Evolutionary conservation across 2,113 vertebrate species (phyloP).

Genomic region (Hassar affinis): DNA sequence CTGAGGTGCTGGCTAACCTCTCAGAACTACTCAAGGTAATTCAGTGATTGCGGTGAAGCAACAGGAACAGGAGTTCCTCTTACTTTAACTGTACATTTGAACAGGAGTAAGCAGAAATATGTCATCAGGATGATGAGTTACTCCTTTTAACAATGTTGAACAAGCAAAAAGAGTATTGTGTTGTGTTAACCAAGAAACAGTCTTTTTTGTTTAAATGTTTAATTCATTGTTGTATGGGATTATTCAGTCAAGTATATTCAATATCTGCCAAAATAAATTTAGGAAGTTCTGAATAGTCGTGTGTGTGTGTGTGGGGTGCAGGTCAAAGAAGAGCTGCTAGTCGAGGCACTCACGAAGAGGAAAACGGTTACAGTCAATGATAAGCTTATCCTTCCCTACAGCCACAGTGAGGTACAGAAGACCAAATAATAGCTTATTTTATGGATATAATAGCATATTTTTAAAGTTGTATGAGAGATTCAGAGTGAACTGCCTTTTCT

Average conservation of each 20-base stretch:
- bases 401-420: constrained; percentile 84
- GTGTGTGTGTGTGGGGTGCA: constrained; percentile 54
- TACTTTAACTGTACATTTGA: not conserved
- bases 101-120: not conserved
- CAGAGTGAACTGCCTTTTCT: not conserved
- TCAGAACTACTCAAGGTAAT: constrained; percentile 90
- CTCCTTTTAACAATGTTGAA: not conserved
- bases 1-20: constrained; percentile 87
- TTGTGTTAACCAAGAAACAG: not conserved
- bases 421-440: not conserved
- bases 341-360: constrained; percentile 95
- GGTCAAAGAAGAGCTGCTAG: constrained; percentile 91
- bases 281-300: not conserved
- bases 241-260: too few species aligned
- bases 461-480: not conserved
- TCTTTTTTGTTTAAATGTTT: not conserved
- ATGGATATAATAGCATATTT: not conserved
- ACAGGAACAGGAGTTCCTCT: not conserved
- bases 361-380: constrained; percentile 96
- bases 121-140: not conserved
- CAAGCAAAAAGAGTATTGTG: not conserved
- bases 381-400: constrained; percentile 95
- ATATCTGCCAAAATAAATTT: not conserved
- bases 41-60: not conserved
- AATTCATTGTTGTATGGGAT: not conserved